phyloP scores from a whole-genome alignment of 2,113 vertebrate species.

The Willisornis vidua region DNA sequence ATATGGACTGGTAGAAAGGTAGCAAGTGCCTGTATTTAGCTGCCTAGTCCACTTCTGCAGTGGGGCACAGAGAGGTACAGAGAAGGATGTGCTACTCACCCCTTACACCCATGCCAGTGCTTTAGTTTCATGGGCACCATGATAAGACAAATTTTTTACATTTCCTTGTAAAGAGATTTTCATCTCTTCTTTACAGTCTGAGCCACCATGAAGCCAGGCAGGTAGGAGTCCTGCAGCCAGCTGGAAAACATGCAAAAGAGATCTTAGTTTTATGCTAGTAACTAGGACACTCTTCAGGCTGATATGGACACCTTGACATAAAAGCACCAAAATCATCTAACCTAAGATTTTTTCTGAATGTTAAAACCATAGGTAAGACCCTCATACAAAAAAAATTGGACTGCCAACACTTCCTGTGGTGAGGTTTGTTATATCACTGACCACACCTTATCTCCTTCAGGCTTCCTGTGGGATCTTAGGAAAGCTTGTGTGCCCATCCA shows the following conservation, averaged over 20 bases:
- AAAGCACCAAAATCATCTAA: not conserved
- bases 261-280: not conserved
- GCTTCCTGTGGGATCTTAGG: not conserved
- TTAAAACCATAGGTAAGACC: not conserved
- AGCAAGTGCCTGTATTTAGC: not conserved
- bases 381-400: not conserved
- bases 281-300: not conserved
- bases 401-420: fast-evolving
- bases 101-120: not conserved
- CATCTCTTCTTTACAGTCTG: not conserved
- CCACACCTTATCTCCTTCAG: fast-evolving
- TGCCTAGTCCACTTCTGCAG: not conserved
- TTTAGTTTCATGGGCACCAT: not conserved
- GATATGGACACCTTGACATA: not conserved
- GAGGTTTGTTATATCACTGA: not conserved
- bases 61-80: not conserved
- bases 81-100: not conserved
- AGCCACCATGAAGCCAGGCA: not conserved
- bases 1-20: not conserved
- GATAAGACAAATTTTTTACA: not conserved
- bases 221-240: not conserved
- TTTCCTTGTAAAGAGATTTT: not conserved
- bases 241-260: not conserved
- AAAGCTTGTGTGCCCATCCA: not conserved
- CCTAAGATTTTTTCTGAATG: not conserved